Evolutionary conservation across 2,888 invertebrate species (phyloP), one percentile per base, ranked within the genome.

Genomic region (Caenorhabditis plicata): DNA sequence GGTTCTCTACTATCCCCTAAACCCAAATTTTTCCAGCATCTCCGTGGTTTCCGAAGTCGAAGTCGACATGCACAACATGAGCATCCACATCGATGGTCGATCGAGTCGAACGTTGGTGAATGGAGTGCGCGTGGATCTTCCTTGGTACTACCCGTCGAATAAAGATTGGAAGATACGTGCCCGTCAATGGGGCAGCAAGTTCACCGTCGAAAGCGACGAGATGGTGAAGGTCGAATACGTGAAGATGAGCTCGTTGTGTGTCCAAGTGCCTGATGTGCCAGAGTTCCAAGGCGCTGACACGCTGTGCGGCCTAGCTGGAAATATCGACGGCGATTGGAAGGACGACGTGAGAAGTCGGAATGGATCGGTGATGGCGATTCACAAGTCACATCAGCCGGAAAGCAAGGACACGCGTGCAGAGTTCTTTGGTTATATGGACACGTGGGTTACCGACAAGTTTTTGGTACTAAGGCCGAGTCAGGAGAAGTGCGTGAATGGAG

Each of bases 231-330:
- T 69, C 32, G 56, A 61, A 3, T 69, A 60, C 60, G 45, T 56
- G 15, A 56, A 43, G 7, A 54, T 48, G 38, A 53, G 54, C 29
- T 49, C 57, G 4, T 49, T 65, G 11, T 65, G 68, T 45, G 55
- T 68, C n/a, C 43, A 64, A 43, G 53, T 74, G 0, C 68, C 66
- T 15, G 73, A 74, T 36, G 54, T 68, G 13, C 63, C 67, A 1
- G 64, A 49, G 20, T 68, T 68, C 63, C 62, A 43, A 17, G 70
- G 70, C 3, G 48, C 51, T 20, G 26, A 45, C 22, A 68, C 66
- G 8, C 58, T 75, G 5, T 75, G 75, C 29, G 75, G 75, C 35
- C 38, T 75, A 39, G 70, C 66, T 8, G 75, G 75, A 41, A 74
- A 71, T 43, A 61, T 70, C 22, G 71, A 75, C 45, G 63, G 64